Percentiles rank a stretch among this genome's conserved stretches.
phyloP scores from a whole-genome alignment of 2,888 invertebrate species.

The Thymelicus acteon region DNA sequence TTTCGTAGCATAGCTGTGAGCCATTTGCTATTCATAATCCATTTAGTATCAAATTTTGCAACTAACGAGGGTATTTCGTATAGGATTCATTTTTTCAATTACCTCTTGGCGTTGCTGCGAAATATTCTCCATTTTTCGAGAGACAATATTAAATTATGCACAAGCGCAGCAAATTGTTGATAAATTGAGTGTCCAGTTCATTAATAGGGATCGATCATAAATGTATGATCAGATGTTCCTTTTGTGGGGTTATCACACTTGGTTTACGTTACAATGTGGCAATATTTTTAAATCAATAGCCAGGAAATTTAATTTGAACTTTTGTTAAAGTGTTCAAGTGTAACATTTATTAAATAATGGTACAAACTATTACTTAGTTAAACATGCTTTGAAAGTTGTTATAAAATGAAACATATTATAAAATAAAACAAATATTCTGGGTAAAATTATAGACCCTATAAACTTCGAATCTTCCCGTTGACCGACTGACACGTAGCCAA shows the following conservation, averaged over 20 bases:
- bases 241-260: background rate
- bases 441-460: too few species aligned
- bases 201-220: constrained; percentile 15
- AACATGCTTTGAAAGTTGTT: too few species aligned
- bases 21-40: constrained; percentile 18
- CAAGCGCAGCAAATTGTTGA: constrained; percentile 3
- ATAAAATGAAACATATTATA: too few species aligned
- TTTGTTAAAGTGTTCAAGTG: too few species aligned
- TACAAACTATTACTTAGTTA: too few species aligned
- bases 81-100: constrained; percentile 6
- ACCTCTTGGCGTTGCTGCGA: background rate
- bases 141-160: constrained; percentile 10
- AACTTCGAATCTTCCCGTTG: too few species aligned
- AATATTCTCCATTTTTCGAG: constrained; percentile 9
- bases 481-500: too few species aligned
- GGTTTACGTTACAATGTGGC: too few species aligned
- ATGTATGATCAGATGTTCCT: background rate
- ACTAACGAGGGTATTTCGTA: constrained; percentile 7
- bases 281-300: too few species aligned
- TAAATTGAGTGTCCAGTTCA: constrained; percentile 20
- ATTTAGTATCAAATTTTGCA: constrained; percentile 23
- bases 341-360: too few species aligned
- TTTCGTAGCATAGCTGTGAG: background rate
- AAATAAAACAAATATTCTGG: too few species aligned
- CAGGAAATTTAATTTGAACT: too few species aligned